Evolutionary conservation across 1,140 invertebrate species (phyloP), one percentile per base, ranked within the genome.

Genomic region (Thaumatotibia leucotreta): DNA sequence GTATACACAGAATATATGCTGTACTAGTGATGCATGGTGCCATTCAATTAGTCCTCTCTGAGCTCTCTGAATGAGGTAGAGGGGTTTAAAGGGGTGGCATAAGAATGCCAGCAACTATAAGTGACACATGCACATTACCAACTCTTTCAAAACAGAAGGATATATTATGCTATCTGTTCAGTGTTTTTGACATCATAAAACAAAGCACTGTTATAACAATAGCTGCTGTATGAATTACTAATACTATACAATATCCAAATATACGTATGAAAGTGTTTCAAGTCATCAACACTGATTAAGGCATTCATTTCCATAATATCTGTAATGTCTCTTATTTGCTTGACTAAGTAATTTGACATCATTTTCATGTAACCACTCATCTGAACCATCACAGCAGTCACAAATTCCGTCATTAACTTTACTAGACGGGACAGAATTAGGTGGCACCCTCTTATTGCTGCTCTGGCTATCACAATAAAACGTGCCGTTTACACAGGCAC

Each of bases 331-430:
- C 11, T 33, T 32, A 64, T 65, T 70, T 39, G 68, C 72, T 67
- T 91, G 86, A 24, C 85, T 84, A 5, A 89, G 67, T 45, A 89
- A 64, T 66, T 79, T 79, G 6, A 74, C 63, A 24, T 69, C 72
- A n/a, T 65, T 11, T 10, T 69, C 27, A 62, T 69, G 63, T 1
- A 82, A 58, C 93, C 94, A 95, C 82, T 97, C 96, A 85, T 97
- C 96, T 35, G 95, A 96, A 27, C 96, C 96, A 91, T 97, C 96
- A 87, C 95, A 96, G 93, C 97, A 97, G 83, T 97, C 98, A 93
- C 98, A 99, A 66, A 98, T 95, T 11, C 97, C 96, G 93, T 99
- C 98, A 91, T 98, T 98, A 0, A 99, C 96, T 82, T 95, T 93
- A 73, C 89, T 91, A 31, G 93, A 93, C 29, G 92, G 88, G 65